Evolutionary conservation across 2,888 invertebrate genomes (phyloP).

Genomic region (Lymantria dispar): DNA sequence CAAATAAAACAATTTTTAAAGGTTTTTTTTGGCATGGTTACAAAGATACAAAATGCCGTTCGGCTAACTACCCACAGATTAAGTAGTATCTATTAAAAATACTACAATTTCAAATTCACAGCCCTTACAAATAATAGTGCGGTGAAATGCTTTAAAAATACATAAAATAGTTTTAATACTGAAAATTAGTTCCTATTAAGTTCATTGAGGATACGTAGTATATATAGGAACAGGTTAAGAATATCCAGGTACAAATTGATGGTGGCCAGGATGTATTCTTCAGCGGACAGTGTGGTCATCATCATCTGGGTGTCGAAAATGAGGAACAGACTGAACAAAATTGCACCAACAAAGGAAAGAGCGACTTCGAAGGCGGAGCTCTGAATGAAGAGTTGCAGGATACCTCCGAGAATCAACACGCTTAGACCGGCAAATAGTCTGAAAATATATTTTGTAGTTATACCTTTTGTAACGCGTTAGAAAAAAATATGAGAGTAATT

Average conservation of each 20-base stretch:
- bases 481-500: too few species aligned
- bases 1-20: too few species aligned
- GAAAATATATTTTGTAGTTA: constrained; percentile 21
- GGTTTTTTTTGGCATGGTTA: too few species aligned
- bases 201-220: constrained; percentile 88
- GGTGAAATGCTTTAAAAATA: constrained; percentile 26
- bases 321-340: constrained; percentile 91
- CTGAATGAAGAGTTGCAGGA: constrained; percentile 89
- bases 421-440: constrained; percentile 86
- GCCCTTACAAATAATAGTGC: constrained; percentile 24
- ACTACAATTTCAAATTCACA: constrained; percentile 20
- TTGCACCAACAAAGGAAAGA: constrained; percentile 87
- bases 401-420: constrained; percentile 86
- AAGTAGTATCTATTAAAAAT: constrained; percentile 5
- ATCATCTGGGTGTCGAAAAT: constrained; percentile 93
- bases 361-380: constrained; percentile 87
- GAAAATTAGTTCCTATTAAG: constrained; percentile 72
- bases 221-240: constrained; percentile 91
- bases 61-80: background rate
- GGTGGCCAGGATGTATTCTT: constrained; percentile 94
- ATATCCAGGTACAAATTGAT: constrained; percentile 94
- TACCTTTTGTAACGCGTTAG: too few species aligned
- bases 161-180: constrained; percentile 14
- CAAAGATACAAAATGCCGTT: too few species aligned
- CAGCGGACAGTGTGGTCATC: constrained; percentile 90